These are phyloP conservation scores for Pangasianodon hypophthalmus DNA, from an alignment of 2,113 vertebrate species.

Conservation along the genomic window DNA sequence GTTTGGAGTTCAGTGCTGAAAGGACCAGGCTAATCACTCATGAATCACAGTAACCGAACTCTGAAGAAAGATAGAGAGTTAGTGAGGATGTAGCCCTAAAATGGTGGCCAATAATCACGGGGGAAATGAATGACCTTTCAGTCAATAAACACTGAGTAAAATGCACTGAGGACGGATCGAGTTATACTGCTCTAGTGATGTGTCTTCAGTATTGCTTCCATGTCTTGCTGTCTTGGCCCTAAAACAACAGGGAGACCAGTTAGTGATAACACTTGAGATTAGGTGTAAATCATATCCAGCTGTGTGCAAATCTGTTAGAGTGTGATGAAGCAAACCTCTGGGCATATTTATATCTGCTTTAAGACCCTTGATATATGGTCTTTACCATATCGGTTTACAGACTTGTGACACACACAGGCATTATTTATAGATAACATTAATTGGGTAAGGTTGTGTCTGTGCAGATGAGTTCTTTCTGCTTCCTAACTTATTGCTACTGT, in stretches of 20 bases:
- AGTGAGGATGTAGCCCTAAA: conserved; percentile 20
- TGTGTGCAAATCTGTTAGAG: not conserved
- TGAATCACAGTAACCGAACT: conserved; percentile 54
- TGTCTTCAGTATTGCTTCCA: conserved; percentile 35
- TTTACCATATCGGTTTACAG: not conserved
- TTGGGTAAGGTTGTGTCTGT: no score
- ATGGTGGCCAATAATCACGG: not conserved
- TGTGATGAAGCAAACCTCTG: not conserved
- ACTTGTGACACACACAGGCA: not conserved
- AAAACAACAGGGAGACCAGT: conserved; percentile 25
- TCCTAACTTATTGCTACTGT: not conserved
- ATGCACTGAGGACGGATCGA: conserved; percentile 14
- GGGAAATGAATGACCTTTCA: conserved; percentile 46
- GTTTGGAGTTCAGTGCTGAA: conserved; percentile 1
- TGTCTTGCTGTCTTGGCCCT: conserved; percentile 14
- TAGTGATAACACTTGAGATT: not conserved
- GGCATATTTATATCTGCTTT: not conserved
- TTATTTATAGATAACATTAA: not conserved
- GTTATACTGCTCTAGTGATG: conserved; percentile 33
- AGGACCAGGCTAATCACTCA: conserved; percentile 49
- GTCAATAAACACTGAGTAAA: conserved; percentile 41
- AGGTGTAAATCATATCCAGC: not conserved
- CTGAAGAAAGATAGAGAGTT: conserved; percentile 32
- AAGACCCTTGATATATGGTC: not conserved
- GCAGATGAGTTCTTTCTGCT: not conserved